Conservation (phyloP, 2,113 vertebrate species). For the Pterophyllum scalare region DNA sequence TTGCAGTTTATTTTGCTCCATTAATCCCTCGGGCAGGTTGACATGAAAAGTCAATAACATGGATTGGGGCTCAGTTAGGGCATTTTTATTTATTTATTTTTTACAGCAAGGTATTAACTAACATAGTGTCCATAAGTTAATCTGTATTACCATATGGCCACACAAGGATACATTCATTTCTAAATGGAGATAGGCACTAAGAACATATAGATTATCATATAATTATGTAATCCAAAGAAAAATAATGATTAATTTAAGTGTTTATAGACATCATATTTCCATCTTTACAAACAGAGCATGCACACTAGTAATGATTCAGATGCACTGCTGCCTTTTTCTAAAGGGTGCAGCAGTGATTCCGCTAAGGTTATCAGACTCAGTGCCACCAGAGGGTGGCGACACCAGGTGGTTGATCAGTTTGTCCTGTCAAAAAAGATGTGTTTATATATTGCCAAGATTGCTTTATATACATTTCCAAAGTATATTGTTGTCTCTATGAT, state of each 20-base stretch:
- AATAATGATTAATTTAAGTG: neutral
- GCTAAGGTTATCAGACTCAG: neutral
- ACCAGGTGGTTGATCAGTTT: neutral
- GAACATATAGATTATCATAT: neutral
- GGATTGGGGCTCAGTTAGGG: conserved; percentile 20
- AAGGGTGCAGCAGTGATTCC: neutral
- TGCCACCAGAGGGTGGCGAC: neutral
- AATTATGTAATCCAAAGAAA: neutral
- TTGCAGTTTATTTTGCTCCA: conserved; percentile 58
- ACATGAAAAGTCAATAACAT: conserved; percentile 55
- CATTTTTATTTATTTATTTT: neutral
- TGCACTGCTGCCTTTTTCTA: neutral
- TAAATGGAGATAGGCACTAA: neutral
- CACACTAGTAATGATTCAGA: neutral
- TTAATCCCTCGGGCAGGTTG: conserved; percentile 45
- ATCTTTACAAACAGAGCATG: neutral
- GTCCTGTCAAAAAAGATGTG: neutral
- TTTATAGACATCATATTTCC: neutral
- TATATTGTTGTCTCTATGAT: neutral
- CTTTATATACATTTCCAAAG: neutral
- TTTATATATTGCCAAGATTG: too few species aligned
- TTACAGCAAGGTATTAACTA: neutral
- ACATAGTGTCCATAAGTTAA: neutral
- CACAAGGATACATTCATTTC: neutral
- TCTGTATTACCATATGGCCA: neutral